phyloP scores from a whole-genome alignment of 1,140 invertebrate species.

The Drosophila trapezifrons region DNA sequence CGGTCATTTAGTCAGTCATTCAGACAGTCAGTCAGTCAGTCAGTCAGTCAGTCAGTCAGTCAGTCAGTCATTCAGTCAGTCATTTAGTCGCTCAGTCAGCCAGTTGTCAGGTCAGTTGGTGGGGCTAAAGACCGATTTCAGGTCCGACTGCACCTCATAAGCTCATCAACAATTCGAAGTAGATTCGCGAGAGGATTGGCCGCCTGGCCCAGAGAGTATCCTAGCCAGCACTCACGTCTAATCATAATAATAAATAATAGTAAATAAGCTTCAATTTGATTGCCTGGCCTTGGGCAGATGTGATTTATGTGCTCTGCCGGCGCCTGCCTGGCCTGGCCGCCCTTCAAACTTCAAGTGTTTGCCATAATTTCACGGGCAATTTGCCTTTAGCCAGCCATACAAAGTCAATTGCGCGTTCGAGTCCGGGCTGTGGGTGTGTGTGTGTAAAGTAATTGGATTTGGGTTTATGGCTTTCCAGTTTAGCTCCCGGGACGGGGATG shows the following conservation, averaged over 20 bases:
- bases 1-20: conserved; percentile 34
- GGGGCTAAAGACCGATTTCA: conserved; percentile 29
- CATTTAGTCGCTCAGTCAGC: too few species aligned
- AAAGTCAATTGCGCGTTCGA: conserved; percentile 71
- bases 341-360: conserved; percentile 54
- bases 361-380: conserved; percentile 78
- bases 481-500: neutral
- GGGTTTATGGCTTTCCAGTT: conserved; percentile 35
- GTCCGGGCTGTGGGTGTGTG: conserved; percentile 3
- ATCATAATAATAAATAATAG: conserved; percentile 51
- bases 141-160: conserved; percentile 26
- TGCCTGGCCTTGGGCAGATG: conserved; percentile 17
- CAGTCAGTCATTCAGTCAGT: conserved; percentile 11
- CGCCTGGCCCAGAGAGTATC: neutral
- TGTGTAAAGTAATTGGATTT: conserved; percentile 68
- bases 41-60: conserved; percentile 4
- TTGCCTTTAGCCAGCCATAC: conserved; percentile 62
- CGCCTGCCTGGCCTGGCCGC: neutral
- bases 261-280: conserved; percentile 45
- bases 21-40: conserved; percentile 5
- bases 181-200: conserved; percentile 15
- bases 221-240: conserved; percentile 14
- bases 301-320: conserved; percentile 43
- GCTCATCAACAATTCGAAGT: conserved; percentile 62
- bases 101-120: conserved; percentile 9